Conservation (phyloP, 2,888 invertebrate genomes). For the Dolomedes plantarius region DNA sequence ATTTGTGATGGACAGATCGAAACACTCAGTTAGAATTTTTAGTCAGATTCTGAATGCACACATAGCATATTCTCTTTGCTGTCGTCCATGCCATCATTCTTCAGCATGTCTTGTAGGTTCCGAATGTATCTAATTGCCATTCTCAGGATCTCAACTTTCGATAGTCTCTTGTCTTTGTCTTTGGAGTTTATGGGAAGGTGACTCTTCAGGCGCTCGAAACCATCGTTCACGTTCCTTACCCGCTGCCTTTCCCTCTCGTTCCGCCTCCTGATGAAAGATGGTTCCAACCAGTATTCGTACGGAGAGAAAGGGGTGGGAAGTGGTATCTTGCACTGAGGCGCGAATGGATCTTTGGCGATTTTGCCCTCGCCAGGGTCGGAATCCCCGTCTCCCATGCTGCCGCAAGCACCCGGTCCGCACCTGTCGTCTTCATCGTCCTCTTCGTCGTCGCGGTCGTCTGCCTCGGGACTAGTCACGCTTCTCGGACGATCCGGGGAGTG, state of each 20-base stretch:
- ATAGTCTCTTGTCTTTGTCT: slow-evolving; percentile 74
- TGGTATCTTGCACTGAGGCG: slow-evolving; percentile 76
- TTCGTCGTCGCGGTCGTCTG: slow-evolving; percentile 48
- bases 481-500: neutral
- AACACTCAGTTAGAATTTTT: neutral
- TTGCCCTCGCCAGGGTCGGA: neutral
- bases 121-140: slow-evolving; percentile 75
- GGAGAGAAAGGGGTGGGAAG: slow-evolving; percentile 74
- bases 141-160: slow-evolving; percentile 77
- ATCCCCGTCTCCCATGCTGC: slow-evolving; percentile 18
- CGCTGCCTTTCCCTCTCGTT: slow-evolving; percentile 77
- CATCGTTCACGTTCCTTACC: slow-evolving; percentile 77
- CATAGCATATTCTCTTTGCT: slow-evolving; percentile 52
- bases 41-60: neutral
- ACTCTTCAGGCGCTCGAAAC: slow-evolving; percentile 76
- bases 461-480: slow-evolving; percentile 28
- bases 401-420: neutral
- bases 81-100: slow-evolving; percentile 51
- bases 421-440: slow-evolving; percentile 53
- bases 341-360: slow-evolving; percentile 75
- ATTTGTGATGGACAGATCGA: no score
- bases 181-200: slow-evolving; percentile 75
- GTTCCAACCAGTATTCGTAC: slow-evolving; percentile 71
- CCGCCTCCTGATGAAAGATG: slow-evolving; percentile 74
- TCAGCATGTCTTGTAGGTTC: slow-evolving; percentile 60